These are phyloP conservation scores for Drosophila nebulosa DNA, from an alignment of 1,140 invertebrate genomes.

Conservation along the genomic window DNA sequence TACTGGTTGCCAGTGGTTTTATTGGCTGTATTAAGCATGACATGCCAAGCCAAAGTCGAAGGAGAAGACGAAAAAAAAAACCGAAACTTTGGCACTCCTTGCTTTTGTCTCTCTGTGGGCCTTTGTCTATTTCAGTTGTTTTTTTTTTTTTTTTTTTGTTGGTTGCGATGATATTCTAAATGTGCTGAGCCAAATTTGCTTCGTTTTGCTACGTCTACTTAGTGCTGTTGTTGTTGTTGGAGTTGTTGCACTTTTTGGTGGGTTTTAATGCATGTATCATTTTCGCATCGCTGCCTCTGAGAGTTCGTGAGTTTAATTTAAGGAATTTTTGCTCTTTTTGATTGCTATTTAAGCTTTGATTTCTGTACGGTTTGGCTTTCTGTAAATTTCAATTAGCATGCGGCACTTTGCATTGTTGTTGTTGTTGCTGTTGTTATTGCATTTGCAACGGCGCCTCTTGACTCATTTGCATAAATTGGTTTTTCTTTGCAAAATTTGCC, in stretches of 20 bases:
- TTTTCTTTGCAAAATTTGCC: slow-evolving; percentile 48
- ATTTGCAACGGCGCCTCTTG: slow-evolving; percentile 73
- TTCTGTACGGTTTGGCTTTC: slow-evolving; percentile 14
- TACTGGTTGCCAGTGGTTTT: slow-evolving; percentile 57
- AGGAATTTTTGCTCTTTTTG: slow-evolving; percentile 77
- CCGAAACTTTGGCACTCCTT: slow-evolving; percentile 62
- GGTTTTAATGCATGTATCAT: slow-evolving; percentile 75
- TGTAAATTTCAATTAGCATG: slow-evolving; percentile 75
- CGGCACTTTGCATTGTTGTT: slow-evolving; percentile 67
- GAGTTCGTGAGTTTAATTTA: slow-evolving; percentile 77
- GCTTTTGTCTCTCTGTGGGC: slow-evolving; percentile 50
- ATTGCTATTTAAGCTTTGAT: slow-evolving; percentile 76
- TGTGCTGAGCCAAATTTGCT: slow-evolving; percentile 74
- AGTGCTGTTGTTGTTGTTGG: slow-evolving; percentile 20
- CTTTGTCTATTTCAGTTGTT: slow-evolving; percentile 46
- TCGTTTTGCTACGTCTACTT: slow-evolving; percentile 70
- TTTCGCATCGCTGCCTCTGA: slow-evolving; percentile 71
- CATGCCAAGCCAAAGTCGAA: slow-evolving; percentile 65
- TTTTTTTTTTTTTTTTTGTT: slow-evolving; percentile 27
- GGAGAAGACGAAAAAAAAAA: slow-evolving; percentile 30
- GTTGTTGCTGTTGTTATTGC: slow-evolving; percentile 25
- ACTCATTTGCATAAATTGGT: slow-evolving; percentile 76
- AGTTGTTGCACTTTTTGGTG: slow-evolving; percentile 32
- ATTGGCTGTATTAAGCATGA: slow-evolving; percentile 77
- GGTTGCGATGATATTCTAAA: slow-evolving; percentile 74